Evolutionary conservation across 2,888 invertebrate species (phyloP).

Genomic region (Cerastoderma edule): DNA sequence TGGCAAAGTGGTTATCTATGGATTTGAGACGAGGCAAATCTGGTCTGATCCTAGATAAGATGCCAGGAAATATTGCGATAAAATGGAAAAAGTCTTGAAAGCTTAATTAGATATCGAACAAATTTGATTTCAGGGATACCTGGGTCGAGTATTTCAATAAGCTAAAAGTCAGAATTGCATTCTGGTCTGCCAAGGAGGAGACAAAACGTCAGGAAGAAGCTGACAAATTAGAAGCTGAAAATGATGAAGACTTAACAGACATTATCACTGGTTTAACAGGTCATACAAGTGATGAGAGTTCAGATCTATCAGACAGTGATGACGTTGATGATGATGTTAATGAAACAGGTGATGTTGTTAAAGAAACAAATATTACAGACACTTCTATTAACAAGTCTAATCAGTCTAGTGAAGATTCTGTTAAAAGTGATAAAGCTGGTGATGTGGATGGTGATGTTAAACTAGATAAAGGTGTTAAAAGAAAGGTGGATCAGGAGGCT

Average conservation of each 20-base stretch:
- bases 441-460: neutral
- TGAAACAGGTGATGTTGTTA: neutral
- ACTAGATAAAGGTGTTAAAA: neutral
- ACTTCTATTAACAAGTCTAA: neutral
- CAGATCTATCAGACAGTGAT: conserved; percentile 23
- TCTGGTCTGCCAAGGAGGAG: conserved; percentile 92
- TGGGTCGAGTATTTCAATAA: conserved; percentile 95
- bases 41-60: too few relatives aligned
- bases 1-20: too few relatives aligned
- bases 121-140: conserved; percentile 84
- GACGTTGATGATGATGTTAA: conserved; percentile 14
- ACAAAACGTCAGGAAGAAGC: conserved; percentile 67
- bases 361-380: neutral
- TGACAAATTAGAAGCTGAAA: conserved; percentile 24
- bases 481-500: neutral
- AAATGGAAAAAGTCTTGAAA: too few relatives aligned
- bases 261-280: too few relatives aligned
- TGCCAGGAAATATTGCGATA: too few relatives aligned
- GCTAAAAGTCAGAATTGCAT: conserved; percentile 90
- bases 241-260: neutral
- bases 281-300: too few relatives aligned
- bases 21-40: too few relatives aligned
- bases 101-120: too few relatives aligned
- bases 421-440: conserved; percentile 1
- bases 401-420: neutral